Base-by-base conservation (phyloP, 2,888 invertebrate genomes). In the Micoletzkya japonica region DNA sequence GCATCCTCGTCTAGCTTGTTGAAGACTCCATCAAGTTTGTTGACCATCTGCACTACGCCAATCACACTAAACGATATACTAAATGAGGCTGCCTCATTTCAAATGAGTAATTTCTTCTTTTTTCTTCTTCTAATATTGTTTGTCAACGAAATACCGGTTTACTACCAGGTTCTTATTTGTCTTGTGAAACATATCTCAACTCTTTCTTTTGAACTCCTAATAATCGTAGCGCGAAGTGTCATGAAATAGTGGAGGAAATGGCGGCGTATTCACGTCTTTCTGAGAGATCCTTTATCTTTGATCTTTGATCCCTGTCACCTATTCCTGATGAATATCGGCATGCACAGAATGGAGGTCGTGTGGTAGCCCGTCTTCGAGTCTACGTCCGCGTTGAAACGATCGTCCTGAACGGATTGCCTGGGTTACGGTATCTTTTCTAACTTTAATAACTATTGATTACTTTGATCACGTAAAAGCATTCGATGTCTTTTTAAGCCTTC, bases 41-140 rank as follows among this genome's bases (percentile, higher is more conserved):
- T 90, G n/a, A 93, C 92, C 93, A 93, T 93, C 87, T 93, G 93
- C 0, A 93, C 92, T 0, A 93, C 93, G 1, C 92, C 93, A 72
- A 93, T 93, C 10, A 92, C 90, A 73, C 88, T 89, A 58, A 37
- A 30, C 26, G 20, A 37, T 6, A 52, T 14, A 52, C 24, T 24
- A n/a, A n/a, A n/a, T n/a, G n/a, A n/a, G n/a, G n/a, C n/a, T n/a
- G n/a, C n/a, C n/a, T n/a, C n/a, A n/a, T n/a, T n/a, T n/a, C n/a
- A n/a, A n/a, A n/a, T n/a, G n/a, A n/a, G n/a, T n/a, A n/a, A 52
- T 52, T 14, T 24, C 24, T n/a, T 14, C 59, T n/a, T 32, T 14
- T 59, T n/a, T 37, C 59, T 59, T 59, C 39, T 37, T 37, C 26
- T 24, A 17, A n/a, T 26, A 59, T n/a, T n/a, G n/a, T n/a, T n/a